Evolutionary conservation across 2,888 invertebrate genomes (phyloP).

Genomic region (Sphaeridia pumilis): DNA sequence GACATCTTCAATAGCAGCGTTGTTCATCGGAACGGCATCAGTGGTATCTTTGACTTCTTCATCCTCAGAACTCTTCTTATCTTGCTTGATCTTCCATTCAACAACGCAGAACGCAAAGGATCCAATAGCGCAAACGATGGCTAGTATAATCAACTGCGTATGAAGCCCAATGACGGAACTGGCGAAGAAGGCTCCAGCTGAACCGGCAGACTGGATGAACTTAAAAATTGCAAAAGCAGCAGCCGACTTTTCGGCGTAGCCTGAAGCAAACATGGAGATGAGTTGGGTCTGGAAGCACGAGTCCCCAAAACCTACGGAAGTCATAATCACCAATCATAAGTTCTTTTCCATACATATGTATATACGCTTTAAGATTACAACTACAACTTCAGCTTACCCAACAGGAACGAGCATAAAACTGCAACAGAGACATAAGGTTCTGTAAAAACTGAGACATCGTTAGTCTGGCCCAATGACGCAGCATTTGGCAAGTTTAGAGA

Average conservation of each 20-base stretch:
- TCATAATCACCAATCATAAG: neutral
- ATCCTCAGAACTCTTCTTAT: neutral
- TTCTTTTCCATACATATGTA: neutral
- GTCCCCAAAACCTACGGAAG: constrained; percentile 66
- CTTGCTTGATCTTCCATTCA: constrained; percentile 24
- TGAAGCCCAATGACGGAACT: constrained; percentile 60
- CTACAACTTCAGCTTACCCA: constrained; percentile 53
- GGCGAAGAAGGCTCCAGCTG: constrained; percentile 74
- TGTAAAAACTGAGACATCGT: constrained; percentile 38
- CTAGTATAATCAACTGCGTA: constrained; percentile 57
- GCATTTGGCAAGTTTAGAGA: constrained; percentile 77
- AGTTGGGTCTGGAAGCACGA: constrained; percentile 97
- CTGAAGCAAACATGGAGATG: constrained; percentile 78
- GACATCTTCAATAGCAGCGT: neutral
- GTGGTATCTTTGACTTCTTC: neutral
- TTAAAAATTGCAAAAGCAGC: constrained; percentile 97
- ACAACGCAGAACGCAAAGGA: constrained; percentile 29
- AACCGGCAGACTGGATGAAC: constrained; percentile 83
- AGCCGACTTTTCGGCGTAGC: constrained; percentile 79
- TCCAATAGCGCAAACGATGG: constrained; percentile 18
- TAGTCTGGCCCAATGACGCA: constrained; percentile 60
- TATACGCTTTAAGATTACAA: constrained; percentile 3
- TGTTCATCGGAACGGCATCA: neutral
- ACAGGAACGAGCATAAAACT: constrained; percentile 74
- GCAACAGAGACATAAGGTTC: constrained; percentile 44